A percentile compares a stretch with the other conserved stretches of the same genome.
Conservation (phyloP, 2,113 vertebrate genomes). For the Budorcas taxicolor region DNA sequence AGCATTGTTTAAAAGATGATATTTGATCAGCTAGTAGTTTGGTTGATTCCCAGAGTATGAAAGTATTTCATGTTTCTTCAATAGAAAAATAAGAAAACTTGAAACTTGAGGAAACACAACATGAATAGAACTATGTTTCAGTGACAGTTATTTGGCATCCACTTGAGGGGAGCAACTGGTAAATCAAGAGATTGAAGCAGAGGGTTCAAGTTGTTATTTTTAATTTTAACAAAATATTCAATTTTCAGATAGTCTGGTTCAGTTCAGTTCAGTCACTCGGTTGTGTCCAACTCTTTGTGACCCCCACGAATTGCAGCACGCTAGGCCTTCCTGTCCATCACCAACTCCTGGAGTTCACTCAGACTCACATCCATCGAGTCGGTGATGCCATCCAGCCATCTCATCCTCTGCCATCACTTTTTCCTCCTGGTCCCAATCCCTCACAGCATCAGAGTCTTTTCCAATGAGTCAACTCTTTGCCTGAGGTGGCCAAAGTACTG, state of each 20-base stretch:
- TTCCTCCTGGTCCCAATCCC: accelerated
- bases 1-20: background rate
- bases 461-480: too few species aligned
- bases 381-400: too few species aligned
- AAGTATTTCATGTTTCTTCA: background rate
- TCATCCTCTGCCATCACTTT: accelerated
- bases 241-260: background rate
- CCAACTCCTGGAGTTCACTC: too few species aligned
- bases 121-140: background rate
- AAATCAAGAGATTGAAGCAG: background rate
- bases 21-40: background rate
- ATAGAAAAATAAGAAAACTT: background rate
- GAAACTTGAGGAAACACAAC: background rate
- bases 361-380: too few species aligned
- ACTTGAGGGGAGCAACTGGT: background rate
- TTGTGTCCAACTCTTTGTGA: too few species aligned
- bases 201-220: background rate
- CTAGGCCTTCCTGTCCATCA: too few species aligned
- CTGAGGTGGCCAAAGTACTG: too few species aligned
- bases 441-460: too few species aligned
- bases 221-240: background rate
- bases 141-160: background rate
- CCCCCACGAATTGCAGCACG: too few species aligned
- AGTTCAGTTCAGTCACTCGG: too few species aligned
- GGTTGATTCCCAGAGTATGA: background rate